Evolutionary conservation across 2,888 invertebrate genomes (phyloP).

Genomic region (Limenitis camilla): DNA sequence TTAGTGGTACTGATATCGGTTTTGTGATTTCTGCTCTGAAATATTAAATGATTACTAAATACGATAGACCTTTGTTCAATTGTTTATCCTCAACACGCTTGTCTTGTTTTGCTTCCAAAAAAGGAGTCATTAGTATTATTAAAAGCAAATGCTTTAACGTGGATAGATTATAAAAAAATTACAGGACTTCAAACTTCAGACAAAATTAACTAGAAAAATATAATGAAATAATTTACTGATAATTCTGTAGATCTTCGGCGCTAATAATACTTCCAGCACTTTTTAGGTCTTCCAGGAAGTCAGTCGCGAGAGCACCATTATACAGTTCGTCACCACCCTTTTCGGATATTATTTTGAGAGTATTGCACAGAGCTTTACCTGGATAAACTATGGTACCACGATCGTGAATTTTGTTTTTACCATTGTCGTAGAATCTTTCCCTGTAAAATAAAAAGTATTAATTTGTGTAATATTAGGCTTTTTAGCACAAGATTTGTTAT

Average conservation of each 20-base stretch:
- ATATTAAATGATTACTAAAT: constrained; percentile 18
- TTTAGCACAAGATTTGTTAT: too few relatives aligned
- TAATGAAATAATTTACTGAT: too few relatives aligned
- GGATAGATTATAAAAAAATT: too few relatives aligned
- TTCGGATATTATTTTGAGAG: constrained; percentile 79
- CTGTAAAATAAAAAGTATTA: constrained; percentile 48
- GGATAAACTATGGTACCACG: constrained; percentile 78
- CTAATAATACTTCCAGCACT: constrained; percentile 83
- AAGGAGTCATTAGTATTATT: too few relatives aligned
- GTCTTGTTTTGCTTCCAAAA: too few relatives aligned
- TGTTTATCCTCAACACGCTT: too few relatives aligned
- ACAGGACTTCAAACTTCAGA: too few relatives aligned
- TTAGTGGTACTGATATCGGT: constrained; percentile 73
- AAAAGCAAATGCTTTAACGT: too few relatives aligned
- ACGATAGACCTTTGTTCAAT: too few relatives aligned
- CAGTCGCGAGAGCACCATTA: constrained; percentile 80
- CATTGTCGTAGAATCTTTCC: constrained; percentile 77
- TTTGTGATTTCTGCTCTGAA: constrained; percentile 78
- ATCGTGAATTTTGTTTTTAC: constrained; percentile 54
- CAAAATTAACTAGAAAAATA: too few relatives aligned
- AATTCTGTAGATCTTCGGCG: constrained; percentile 77
- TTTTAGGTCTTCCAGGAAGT: constrained; percentile 81
- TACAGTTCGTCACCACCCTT: constrained; percentile 85
- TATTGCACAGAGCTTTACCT: constrained; percentile 78
- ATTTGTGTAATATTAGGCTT: too few relatives aligned